Percentiles rank a stretch among this genome's conserved stretches.
These are phyloP conservation scores for Pomphorhynchus laevis DNA, from an alignment of 1,140 invertebrate genomes.

Conservation along the genomic window DNA sequence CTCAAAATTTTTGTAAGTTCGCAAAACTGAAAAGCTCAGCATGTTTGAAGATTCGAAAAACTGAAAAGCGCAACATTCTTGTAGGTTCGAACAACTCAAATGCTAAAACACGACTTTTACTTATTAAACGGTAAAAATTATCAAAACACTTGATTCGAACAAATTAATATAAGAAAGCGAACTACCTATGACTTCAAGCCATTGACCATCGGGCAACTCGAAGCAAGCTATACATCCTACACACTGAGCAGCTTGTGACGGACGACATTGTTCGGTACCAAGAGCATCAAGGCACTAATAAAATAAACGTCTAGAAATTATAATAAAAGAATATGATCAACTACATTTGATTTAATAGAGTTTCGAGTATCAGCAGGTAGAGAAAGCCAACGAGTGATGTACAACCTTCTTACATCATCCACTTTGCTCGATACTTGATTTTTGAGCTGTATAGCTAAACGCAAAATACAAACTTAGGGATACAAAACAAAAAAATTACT, in stretches of 20 bases:
- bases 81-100: too few species aligned
- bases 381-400: conserved; percentile 56
- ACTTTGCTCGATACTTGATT: conserved; percentile 93
- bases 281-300: conserved; percentile 47
- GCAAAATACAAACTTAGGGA: not conserved
- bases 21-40: too few species aligned
- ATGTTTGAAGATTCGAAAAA: too few species aligned
- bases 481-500: not conserved
- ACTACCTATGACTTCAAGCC: conserved; percentile 37
- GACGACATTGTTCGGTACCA: conserved; percentile 57
- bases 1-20: too few species aligned
- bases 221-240: conserved; percentile 84
- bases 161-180: too few species aligned
- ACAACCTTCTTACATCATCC: conserved; percentile 33
- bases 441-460: conserved; percentile 43
- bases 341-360: conserved; percentile 77
- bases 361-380: conserved; percentile 45
- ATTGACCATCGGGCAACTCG: conserved; percentile 39
- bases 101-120: too few species aligned
- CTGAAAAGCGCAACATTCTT: too few species aligned
- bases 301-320: conserved; percentile 12
- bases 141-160: too few species aligned
- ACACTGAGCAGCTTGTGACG: conserved; percentile 85
- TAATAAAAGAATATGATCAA: conserved; percentile 14
- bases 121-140: too few species aligned